Evolutionary conservation across 2,888 invertebrate species (phyloP), one percentile per base, ranked within the genome.

Genomic region (Xestobium rufovillosum): DNA sequence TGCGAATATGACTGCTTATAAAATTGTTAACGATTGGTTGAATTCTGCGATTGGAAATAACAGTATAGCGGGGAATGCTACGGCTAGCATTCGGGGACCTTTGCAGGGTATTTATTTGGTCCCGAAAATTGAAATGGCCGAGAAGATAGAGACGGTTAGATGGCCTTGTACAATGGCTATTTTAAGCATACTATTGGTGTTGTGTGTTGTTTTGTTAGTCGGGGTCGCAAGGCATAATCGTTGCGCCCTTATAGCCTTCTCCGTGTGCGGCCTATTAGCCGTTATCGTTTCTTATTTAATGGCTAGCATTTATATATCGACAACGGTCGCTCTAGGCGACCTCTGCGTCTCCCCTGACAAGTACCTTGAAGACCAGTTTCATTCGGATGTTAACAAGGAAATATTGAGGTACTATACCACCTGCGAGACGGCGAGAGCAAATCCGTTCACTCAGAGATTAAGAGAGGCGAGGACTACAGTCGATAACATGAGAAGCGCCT

Each of bases 161-260:
- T 92, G 91, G 91, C 87, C 89, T 26, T 78, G 84, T 48, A 92
- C 91, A 41, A 88, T 92, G 78, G 84, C 83, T 40, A 77, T 90
- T 40, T 76, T 90, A 65, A 87, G 88, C 58, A 74, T 85, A 53
- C 77, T 91, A 50, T 78, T 91, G 44, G 80, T 89, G 13, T 78
- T 92, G 32, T 90, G 91, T 68, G 83, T 92, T 42, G 81, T 92
- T 43, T 75, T 92, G 53, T 73, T 94, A 42, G 86, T 91, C 51
- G 94, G 91, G 44, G 87, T 92, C 44, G 87, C 89, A 11, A 72
- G 83, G 14, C 88, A 91, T 65, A 90, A 88, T 11, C 77, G 91
- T 33, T 89, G 90, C 56, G 87, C 90, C 34, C 75, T 94, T 35
- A 84, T 94, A 55, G 76, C 87, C 70, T 88, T 91, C 53, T 89